A percentile compares a stretch with the other conserved stretches of the same genome.
phyloP scores from a whole-genome alignment of 2,888 invertebrate species.

The Heliconius hortense region DNA sequence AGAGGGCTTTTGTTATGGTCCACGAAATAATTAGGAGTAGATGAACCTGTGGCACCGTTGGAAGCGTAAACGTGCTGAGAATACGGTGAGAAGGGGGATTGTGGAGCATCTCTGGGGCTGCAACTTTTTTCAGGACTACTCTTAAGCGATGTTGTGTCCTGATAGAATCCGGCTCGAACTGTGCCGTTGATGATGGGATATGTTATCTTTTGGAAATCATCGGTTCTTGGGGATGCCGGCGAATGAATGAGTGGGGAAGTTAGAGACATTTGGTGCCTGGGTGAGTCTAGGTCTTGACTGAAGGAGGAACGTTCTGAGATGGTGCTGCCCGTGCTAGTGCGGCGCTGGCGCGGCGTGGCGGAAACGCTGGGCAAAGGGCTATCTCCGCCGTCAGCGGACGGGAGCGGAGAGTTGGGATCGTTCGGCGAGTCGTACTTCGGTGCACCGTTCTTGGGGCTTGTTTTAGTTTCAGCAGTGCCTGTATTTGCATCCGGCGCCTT shows the following conservation, averaged over 20 bases:
- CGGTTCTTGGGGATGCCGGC: slow-evolving; percentile 89
- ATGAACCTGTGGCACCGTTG: slow-evolving; percentile 60
- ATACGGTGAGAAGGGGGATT: slow-evolving; percentile 74
- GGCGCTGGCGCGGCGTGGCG: slow-evolving; percentile 81
- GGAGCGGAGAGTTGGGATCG: slow-evolving; percentile 65
- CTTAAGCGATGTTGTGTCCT: slow-evolving; percentile 91
- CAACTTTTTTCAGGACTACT: slow-evolving; percentile 93
- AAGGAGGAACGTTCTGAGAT: slow-evolving; percentile 90
- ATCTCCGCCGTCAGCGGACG: slow-evolving; percentile 69
- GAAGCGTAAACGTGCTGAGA: slow-evolving; percentile 76
- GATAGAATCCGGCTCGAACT: slow-evolving; percentile 93
- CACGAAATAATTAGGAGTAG: slow-evolving; percentile 71
- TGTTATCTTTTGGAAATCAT: slow-evolving; percentile 85
- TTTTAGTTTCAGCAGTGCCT: slow-evolving; percentile 58
- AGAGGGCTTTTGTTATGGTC: slow-evolving; percentile 76
- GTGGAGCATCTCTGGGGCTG: slow-evolving; percentile 88
- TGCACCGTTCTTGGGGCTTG: slow-evolving; percentile 60
- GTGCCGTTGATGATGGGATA: slow-evolving; percentile 90
- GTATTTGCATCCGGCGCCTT: slow-evolving; percentile 53
- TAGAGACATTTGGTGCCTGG: slow-evolving; percentile 87
- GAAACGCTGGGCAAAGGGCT: slow-evolving; percentile 64
- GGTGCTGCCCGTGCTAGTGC: slow-evolving; percentile 90
- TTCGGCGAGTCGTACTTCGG: slow-evolving; percentile 69
- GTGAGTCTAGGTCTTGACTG: slow-evolving; percentile 89
- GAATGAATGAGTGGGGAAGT: slow-evolving; percentile 88